Evolutionary conservation across 2,113 vertebrate species (phyloP).

Genomic region (Apistogramma diplotaenia): DNA sequence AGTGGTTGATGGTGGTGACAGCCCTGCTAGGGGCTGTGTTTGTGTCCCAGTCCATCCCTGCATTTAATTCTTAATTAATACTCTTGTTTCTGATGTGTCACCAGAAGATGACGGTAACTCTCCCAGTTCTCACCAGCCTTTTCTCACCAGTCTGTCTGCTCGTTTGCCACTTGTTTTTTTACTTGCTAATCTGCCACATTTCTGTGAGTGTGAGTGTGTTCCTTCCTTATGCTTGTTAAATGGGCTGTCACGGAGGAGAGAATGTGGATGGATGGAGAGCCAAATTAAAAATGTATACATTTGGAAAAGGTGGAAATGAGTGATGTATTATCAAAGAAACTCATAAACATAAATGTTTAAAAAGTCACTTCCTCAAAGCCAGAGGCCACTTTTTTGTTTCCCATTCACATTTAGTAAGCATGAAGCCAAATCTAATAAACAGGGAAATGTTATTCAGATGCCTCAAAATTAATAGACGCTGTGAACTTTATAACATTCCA

Average conservation of each 20-base stretch:
- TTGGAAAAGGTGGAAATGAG: slow-evolving; percentile 29
- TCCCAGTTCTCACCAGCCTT: slow-evolving; percentile 2
- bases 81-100: slow-evolving; percentile 35
- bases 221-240: slow-evolving; percentile 21
- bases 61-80: slow-evolving; percentile 62
- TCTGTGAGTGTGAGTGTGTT: slow-evolving; percentile 6
- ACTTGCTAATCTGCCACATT: slow-evolving; percentile 34
- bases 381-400: neutral
- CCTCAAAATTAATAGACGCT: slow-evolving; percentile 69
- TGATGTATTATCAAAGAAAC: slow-evolving; percentile 13
- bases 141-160: slow-evolving; percentile 22
- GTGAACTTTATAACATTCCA: slow-evolving; percentile 62
- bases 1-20: slow-evolving; percentile 7
- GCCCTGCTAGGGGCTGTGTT: neutral
- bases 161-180: slow-evolving; percentile 27
- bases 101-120: neutral
- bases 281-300: slow-evolving; percentile 17
- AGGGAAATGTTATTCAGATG: slow-evolving; percentile 51
- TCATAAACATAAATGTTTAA: slow-evolving; percentile 26
- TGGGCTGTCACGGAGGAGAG: neutral
- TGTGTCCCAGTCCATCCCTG: slow-evolving; percentile 13
- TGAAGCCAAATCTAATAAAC: slow-evolving; percentile 51
- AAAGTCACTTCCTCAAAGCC: slow-evolving; percentile 20
- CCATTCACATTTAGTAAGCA: slow-evolving; percentile 39
- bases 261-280: slow-evolving; percentile 19